Evolutionary conservation across 1,140 invertebrate genomes (phyloP), one percentile per base, ranked within the genome.

Genomic region (Tigriopus japonicus): DNA sequence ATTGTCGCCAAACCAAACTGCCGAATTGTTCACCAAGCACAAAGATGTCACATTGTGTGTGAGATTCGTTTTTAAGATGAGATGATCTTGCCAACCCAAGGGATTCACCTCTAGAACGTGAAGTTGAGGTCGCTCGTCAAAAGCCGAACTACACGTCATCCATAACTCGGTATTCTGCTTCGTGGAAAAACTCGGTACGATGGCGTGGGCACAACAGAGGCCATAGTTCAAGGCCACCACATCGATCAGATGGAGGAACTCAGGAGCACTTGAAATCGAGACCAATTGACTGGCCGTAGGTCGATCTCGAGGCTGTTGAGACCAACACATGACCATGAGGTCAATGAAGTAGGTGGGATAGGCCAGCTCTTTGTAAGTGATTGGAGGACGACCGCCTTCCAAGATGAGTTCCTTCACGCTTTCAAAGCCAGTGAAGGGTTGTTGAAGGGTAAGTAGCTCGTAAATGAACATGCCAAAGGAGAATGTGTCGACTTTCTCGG

Each of bases 401-500:
- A 98, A 73, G 28, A 98, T 87, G 65, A 87, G 88, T 66, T 97
- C 91, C 69, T 95, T 96, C 1, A 97, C 87, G 14, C 89, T 87
- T 68, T 95, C 92, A 66, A 94, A 86, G 64, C 90, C 80, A 67
- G 95, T 89, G 68, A 96, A 96, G 0, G 95, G 94, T 68, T 90
- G 86, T 54, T 90, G 83, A 28, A 97, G 75, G 5, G 89, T 93
- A 14, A 97, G 73, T 49, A 98, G 75, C 72, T 98, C 95, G 72
- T 97, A 98, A 62, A 98, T 78, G 66, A 98, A 88, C 92, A 98
- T 98, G n/a, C 91, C 93, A 74, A 96, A 98, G 0, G 93, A 97
- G 70, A 97, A 98, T 65, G 91, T 93, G 69, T 98, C 95, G 14
- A 97, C 86, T 77, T 97, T 98, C 70, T 97, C 92, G 0, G 92